These are phyloP conservation scores for Venusia cambrica DNA, from an alignment of 2,888 invertebrate species.

Conservation along the genomic window DNA sequence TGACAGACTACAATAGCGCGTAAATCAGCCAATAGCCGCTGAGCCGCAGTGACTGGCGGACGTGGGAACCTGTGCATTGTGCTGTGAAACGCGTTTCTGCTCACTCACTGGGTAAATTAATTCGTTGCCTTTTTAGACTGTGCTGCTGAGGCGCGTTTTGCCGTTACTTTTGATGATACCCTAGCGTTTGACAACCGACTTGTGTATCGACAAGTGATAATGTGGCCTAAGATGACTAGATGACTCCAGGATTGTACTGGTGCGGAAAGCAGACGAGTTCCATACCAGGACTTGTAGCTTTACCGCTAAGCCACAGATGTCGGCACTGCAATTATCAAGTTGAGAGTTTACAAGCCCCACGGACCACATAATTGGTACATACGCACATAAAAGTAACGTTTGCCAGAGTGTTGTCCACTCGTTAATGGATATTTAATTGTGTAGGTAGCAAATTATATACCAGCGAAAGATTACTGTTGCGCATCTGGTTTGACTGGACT, in stretches of 20 bases:
- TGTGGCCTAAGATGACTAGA: no score
- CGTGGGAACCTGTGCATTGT: conserved; percentile 15
- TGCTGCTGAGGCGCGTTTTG: no score
- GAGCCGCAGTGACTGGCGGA: conserved; percentile 1
- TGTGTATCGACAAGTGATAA: no score
- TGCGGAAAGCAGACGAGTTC: no score
- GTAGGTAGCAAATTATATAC: conserved; percentile 3
- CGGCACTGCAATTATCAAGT: conserved; percentile 9
- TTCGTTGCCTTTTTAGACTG: no score
- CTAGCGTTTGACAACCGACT: no score
- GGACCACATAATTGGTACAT: neutral
- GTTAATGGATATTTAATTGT: conserved; percentile 16
- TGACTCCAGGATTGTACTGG: no score
- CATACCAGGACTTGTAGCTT: no score
- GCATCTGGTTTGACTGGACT: no score
- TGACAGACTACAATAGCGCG: conserved; percentile 11
- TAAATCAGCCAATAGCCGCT: conserved; percentile 1
- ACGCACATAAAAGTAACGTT: conserved; percentile 4
- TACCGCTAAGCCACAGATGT: no score
- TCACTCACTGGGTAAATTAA: conserved; percentile 3
- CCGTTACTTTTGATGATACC: no score
- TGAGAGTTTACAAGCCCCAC: neutral
- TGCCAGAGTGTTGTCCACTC: conserved; percentile 4
- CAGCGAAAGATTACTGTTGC: neutral
- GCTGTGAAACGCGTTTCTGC: conserved; percentile 2